Base-by-base conservation (phyloP, 2,888 invertebrate genomes). In the Oscheius sp. region DNA sequence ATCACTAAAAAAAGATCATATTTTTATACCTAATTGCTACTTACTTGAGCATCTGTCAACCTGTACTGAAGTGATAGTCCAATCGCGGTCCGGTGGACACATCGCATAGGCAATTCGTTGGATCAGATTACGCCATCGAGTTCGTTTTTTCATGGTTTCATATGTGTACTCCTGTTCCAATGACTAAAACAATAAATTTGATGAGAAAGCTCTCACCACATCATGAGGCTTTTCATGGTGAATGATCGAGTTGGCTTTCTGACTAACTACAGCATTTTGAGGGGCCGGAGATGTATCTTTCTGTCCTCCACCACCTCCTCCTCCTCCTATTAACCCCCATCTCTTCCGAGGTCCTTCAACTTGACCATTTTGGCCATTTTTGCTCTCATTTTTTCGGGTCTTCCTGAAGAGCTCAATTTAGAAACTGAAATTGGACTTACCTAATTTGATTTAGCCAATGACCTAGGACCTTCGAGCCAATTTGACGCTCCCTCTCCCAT, bases 371-470 rank as follows among this genome's bases (percentile, higher is more conserved):
- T 17, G 69, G 37, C 33, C 61, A 1, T 23, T 42, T 42, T 61
- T 61, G n/a, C 63, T 52, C 64, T 83, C 83, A 52, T 79, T 79
- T 70, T 84, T 84, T 31, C 84, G 67, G 20, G 84, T 84, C 73
- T 84, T 84, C 34, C 84, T 75, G 50, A 29, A 77, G 12, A 69
- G 53, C 52, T 33, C 12, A 37, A 34, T 29, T n/a, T 64, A 3
- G 3, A 17, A 52, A 50, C 4, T 29, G 10, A 3, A 29, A n/a
- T 33, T 4, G 25, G n/a, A 58, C 53, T 1, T 37, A 73, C 73
- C 80, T 66, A 37, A 85, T 85, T 69, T 86, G 85, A 69, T 85
- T 85, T 34, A 85, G 72, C 85, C 85, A 85, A 46, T 85, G 85
- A 0, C 85, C 85, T 12, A 85, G 76, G 12, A 85, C 85, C 76